Percentiles rank a stretch among this genome's conserved stretches.
These are phyloP conservation scores for Oryzias curvinotus DNA, from an alignment of 2,113 vertebrate genomes.

Conservation along the genomic window DNA sequence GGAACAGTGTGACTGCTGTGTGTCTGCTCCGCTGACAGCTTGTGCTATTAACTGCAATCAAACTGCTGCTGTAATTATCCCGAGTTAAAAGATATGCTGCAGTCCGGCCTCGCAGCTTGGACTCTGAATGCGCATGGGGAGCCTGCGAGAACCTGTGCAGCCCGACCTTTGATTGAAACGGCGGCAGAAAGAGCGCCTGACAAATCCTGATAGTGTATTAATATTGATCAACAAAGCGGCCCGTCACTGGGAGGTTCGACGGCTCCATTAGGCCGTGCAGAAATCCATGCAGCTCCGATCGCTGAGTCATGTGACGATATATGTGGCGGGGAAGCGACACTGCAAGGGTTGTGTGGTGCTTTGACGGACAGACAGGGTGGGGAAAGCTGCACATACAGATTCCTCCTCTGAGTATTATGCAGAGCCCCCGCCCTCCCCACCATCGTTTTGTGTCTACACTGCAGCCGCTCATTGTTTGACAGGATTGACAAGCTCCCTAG, in stretches of 20 bases:
- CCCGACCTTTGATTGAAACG: conserved; percentile 51
- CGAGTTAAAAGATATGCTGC: conserved; percentile 48
- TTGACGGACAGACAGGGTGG: neutral
- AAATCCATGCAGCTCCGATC: conserved; percentile 61
- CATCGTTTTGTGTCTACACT: conserved; percentile 48
- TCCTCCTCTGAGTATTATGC: conserved; percentile 38
- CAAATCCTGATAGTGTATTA: conserved; percentile 58
- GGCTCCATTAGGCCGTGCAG: conserved; percentile 61
- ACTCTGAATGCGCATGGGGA: conserved; percentile 12
- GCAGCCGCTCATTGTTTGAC: conserved; percentile 68
- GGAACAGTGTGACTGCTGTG: conserved; percentile 53
- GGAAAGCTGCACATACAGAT: conserved; percentile 22
- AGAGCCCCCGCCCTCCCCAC: conserved; percentile 43
- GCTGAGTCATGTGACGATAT: neutral
- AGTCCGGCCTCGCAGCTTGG: conserved; percentile 52
- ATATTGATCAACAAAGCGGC: conserved; percentile 68
- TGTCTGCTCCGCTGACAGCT: conserved; percentile 48
- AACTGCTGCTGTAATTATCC: conserved; percentile 55
- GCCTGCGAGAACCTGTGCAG: neutral
- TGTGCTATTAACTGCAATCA: conserved; percentile 61
- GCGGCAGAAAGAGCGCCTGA: conserved; percentile 50
- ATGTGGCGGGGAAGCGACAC: neutral
- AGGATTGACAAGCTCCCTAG: conserved; percentile 76
- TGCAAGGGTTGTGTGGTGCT: neutral
- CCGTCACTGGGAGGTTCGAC: conserved; percentile 42